Conservation (phyloP, 1,140 invertebrate species). For the Euglossa dilemma region DNA sequence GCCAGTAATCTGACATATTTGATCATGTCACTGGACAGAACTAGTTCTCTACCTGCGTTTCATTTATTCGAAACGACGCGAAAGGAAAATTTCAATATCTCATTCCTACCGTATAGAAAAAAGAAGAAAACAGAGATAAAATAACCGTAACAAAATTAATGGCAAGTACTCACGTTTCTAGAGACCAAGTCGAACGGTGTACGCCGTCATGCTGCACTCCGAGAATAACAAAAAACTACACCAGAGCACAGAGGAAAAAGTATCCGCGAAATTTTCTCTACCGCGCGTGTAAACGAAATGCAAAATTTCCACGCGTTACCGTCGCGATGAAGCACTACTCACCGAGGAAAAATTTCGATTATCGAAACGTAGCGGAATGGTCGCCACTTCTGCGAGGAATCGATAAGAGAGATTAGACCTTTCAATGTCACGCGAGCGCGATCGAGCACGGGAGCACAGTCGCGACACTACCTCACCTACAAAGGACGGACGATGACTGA, state of each 20-base stretch:
- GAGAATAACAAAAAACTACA: not conserved
- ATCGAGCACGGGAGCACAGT: not conserved
- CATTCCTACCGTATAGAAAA: too few relatives aligned
- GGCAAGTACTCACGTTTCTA: conserved; percentile 23
- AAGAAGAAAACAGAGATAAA: not conserved
- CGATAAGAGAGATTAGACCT: not conserved
- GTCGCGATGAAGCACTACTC: not conserved
- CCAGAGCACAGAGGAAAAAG: not conserved
- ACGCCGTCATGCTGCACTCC: not conserved
- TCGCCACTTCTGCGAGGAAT: too few relatives aligned
- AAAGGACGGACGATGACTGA: conserved; percentile 38
- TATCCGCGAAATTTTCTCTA: not conserved
- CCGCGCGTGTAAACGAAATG: not conserved
- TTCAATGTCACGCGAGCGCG: not conserved
- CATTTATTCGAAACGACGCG: too few relatives aligned
- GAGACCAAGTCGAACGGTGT: not conserved
- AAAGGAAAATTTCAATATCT: too few relatives aligned
- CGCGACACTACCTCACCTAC: not conserved
- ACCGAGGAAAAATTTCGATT: not conserved
- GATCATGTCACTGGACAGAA: too few relatives aligned
- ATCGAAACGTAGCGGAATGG: too few relatives aligned
- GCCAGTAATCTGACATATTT: too few relatives aligned
- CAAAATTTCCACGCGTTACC: not conserved
- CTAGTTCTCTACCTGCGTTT: too few relatives aligned
- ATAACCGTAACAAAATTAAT: not conserved